phyloP scores from a whole-genome alignment of 2,113 vertebrate species.

The Phylloscopus trochilus region DNA sequence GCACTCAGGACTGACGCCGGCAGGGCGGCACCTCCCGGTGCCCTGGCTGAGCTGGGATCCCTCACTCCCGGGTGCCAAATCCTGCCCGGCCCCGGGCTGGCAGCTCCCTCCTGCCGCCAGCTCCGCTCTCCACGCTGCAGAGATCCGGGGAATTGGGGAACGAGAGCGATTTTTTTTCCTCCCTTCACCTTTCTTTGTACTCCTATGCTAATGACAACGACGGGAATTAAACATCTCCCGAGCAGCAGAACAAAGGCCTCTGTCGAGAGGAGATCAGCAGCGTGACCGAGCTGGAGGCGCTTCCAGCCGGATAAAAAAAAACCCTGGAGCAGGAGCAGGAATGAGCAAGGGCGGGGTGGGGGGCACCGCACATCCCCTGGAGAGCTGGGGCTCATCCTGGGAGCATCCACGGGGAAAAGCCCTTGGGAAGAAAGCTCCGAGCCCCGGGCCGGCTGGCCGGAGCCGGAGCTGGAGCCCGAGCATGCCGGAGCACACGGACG shows the following conservation, averaged over 20 bases:
- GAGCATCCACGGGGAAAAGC: rapidly evolving
- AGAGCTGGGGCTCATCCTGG: background rate
- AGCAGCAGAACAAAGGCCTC: slow-evolving; percentile 22
- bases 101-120: background rate
- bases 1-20: rapidly evolving
- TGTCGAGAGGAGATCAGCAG: background rate
- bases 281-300: background rate
- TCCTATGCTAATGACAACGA: background rate
- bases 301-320: background rate
- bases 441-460: background rate
- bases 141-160: background rate
- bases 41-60: rapidly evolving
- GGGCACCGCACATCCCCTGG: background rate
- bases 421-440: background rate
- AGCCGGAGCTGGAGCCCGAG: background rate
- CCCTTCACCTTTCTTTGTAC: background rate
- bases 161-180: background rate
- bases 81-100: rapidly evolving
- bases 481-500: background rate
- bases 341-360: rapidly evolving
- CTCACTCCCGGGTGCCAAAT: background rate
- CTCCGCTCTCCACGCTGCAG: rapidly evolving
- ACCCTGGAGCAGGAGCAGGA: background rate
- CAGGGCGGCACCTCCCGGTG: background rate
- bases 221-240: background rate